Evolutionary conservation across 2,113 vertebrate genomes (phyloP).

Genomic region (Capreolus pygargus): DNA sequence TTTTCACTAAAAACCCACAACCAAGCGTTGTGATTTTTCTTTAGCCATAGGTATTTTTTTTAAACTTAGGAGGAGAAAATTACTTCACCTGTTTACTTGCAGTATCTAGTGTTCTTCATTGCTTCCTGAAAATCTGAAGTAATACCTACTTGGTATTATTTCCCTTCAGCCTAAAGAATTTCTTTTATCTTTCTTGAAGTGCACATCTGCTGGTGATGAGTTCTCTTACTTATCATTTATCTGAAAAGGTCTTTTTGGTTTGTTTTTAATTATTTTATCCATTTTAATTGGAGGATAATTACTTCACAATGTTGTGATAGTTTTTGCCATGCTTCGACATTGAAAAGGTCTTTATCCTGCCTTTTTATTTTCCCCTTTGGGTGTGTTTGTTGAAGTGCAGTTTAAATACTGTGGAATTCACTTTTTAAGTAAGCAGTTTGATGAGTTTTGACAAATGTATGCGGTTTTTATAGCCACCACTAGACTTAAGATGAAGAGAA

Average conservation of each 20-base stretch:
- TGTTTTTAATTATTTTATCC: not conserved
- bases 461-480: not conserved
- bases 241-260: not conserved
- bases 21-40: not conserved
- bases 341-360: not conserved
- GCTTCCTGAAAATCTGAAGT: not conserved
- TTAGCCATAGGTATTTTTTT: not conserved
- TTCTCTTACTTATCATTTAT: not conserved
- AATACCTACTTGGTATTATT: not conserved
- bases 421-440: not conserved
- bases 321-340: not conserved
- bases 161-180: not conserved
- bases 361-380: not conserved
- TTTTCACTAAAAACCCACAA: not conserved
- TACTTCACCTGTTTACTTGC: not conserved
- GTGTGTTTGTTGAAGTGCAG: not conserved
- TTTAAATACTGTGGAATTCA: slow-evolving; percentile 2
- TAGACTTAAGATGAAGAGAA: not conserved
- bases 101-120: not conserved
- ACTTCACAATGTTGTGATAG: not conserved
- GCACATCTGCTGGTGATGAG: not conserved
- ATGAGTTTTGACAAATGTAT: not conserved
- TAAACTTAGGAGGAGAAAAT: not conserved
- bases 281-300: not conserved
- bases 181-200: not conserved